A percentile compares a stretch with the other conserved stretches of the same genome.
Evolutionary conservation across 35 echinoderm and acorn worm species (phyloP).

Genomic region (Apostichopus californicus): DNA sequence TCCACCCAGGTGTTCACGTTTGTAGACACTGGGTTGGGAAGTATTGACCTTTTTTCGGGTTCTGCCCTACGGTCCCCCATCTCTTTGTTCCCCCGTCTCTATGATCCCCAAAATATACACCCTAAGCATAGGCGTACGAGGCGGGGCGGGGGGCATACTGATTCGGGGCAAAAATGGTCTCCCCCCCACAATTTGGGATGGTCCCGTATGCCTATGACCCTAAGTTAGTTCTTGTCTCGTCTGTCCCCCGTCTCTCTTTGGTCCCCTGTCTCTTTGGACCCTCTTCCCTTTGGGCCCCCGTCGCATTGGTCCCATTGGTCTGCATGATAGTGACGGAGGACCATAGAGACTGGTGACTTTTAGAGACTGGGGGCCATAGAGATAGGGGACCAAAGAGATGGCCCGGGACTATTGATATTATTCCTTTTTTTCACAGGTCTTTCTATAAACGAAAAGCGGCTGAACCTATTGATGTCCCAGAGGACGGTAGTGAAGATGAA

Average conservation of each 20-base stretch:
- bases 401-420: neutral
- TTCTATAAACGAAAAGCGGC: constrained; percentile 9
- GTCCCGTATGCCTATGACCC: neutral
- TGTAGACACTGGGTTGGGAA: neutral
- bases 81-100: neutral
- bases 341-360: neutral
- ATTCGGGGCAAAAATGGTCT: neutral
- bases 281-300: too few species aligned
- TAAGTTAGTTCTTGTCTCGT: too few species aligned
- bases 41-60: too few species aligned
- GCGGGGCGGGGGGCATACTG: neutral
- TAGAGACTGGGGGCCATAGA: neutral
- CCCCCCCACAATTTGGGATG: neutral
- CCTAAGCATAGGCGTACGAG: neutral
- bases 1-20: constrained; percentile 1
- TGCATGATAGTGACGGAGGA: neutral
- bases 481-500: constrained; percentile 32
- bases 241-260: too few species aligned
- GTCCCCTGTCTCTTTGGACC: too few species aligned
- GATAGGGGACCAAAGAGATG: neutral
- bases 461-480: neutral
- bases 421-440: constrained; percentile 10
- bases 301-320: too few species aligned
- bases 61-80: neutral
- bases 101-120: neutral